Evolutionary conservation across 2,797 vertebrate species (phyloP), one percentile per base, ranked within the genome.

Genomic region (Channa striata): DNA sequence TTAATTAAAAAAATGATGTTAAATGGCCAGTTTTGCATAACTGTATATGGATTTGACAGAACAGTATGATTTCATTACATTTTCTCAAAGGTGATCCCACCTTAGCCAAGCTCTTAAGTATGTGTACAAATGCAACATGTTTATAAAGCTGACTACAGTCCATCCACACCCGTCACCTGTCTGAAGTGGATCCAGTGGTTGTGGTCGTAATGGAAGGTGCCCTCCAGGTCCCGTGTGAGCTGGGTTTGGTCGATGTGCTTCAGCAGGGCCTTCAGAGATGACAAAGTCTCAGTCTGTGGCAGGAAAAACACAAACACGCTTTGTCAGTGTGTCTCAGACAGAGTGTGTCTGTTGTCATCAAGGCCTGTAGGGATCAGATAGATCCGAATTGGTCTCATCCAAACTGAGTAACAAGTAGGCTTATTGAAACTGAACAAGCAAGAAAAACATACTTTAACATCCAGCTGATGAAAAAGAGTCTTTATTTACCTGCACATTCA

Each of bases 121-220:
- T 40, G 30, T 58, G 49, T 56, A 37, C 21, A 58, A n/a, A 68
- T 57, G 8, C 23, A 43, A n/a, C 2, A 25, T 61, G 62, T 64
- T 78, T 37, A 56, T 23, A 25, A 47, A 21, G 25, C 10, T 51
- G 42, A 9, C 25, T 6, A 8, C 23, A 39, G 50, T 19, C 5
- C 19, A 30, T 25, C 17, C 12, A 1, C n/a, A 53, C 37, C 16
- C 0, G 2, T 68, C 78, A 96, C 96, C 93, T 89, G 92, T 87
- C 94, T 94, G 89, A 96, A 95, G 89, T 90, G 83, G 79, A 95
- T 89, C 94, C 95, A 96, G 88, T 95, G 94, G 43, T 68, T 77
- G 87, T 96, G 96, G 85, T 94, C 87, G n/a, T 95, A 96, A 11
- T 83, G 76, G 77, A 96, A 96, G 54, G 88, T 86, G 74, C 96